Base-by-base conservation (phyloP, 2,113 vertebrate species). In the Aspidoscelis tigris region DNA sequence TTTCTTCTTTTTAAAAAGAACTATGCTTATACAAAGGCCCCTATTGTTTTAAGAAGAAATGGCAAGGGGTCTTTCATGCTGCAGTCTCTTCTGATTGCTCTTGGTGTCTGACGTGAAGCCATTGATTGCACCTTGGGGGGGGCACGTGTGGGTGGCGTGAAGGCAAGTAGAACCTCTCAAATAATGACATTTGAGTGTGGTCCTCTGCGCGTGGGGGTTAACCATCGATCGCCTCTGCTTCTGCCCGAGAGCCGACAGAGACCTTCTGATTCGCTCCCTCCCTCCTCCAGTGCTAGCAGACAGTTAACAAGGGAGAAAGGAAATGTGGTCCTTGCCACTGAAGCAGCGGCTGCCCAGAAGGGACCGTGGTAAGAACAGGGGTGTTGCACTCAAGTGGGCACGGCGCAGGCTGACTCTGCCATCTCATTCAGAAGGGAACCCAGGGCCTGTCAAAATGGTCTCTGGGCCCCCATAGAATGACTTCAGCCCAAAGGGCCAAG, bases 141-240 rank as follows among this genome's bases (percentile, higher is more conserved):
- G 96, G 96, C 4, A 3, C 11, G 58, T 10, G 24, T 1, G 18
- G 10, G 14, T n/a, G 14, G 94, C 96, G 97, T 97, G 97, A 97
- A 97, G 97, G 97, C 96, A 95, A 97, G 97, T 96, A 96, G 96
- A 98, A 97, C 97, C 96, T 97, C 94, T 92, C 96, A 94, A 97
- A 97, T 98, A 97, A 97, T 97, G 96, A 94, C 93, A 91, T 95
- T 96, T 97, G 96, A 97, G 97, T 96, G 97, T 73, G 89, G 87
- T 80, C 82, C 91, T 93, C 61, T 53, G 92, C 89, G 94, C 96
- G 41, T 92, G 90, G 84, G 95, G 96, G 95, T 89, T 93, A 78
- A 94, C 93, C 95, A 98, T 97, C 93, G 97, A 98, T 97, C 84
- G 88, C 91, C 91, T 86, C 91, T 90, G 88, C 91, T 92, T 86